Evolutionary conservation across 1,140 invertebrate species (phyloP), one percentile per base, ranked within the genome.

Genomic region (Phymastichus coffea): DNA sequence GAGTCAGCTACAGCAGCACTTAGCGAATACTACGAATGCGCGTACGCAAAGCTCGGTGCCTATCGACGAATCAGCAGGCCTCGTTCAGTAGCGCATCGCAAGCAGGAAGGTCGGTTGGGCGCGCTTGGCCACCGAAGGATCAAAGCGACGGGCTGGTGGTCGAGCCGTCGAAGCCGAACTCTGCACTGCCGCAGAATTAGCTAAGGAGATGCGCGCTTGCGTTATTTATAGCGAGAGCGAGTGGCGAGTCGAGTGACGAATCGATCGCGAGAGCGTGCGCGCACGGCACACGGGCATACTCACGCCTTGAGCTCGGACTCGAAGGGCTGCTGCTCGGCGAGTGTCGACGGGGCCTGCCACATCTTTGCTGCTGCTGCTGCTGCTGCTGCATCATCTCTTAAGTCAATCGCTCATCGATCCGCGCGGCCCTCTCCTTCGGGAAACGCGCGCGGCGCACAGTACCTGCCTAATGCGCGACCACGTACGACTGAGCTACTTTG

Each of bases 311-410:
- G 58, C 56, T 66, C 63, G 66, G 63, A 67, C 55, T 73, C 70
- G 61, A 64, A 74, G 35, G 67, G 63, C 68, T 66, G 63, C 72
- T 76, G n/a, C n/a, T n/a, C n/a, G n/a, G n/a, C n/a, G n/a, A n/a
- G n/a, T n/a, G n/a, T n/a, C n/a, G n/a, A n/a, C n/a, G n/a, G n/a
- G n/a, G n/a, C n/a, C n/a, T n/a, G n/a, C n/a, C n/a, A n/a, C n/a
- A n/a, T n/a, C n/a, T n/a, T n/a, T n/a, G n/a, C 74, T 70, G 67
- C 73, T 69, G 65, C 68, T 54, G 71, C 68, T 66, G 35, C 35
- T 37, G 4, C 38, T 74, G 74, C 74, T 74, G 73, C 77, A 79
- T 78, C 74, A 76, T 77, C 43, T n/a, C n/a, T 73, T 79, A 73
- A n/a, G n/a, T n/a, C n/a, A n/a, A n/a, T n/a, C n/a, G 23, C 63